Percentiles rank a stretch among this genome's conserved stretches.
Conservation (phyloP, 2,888 invertebrate genomes). For the Tetragonisca angustula region DNA sequence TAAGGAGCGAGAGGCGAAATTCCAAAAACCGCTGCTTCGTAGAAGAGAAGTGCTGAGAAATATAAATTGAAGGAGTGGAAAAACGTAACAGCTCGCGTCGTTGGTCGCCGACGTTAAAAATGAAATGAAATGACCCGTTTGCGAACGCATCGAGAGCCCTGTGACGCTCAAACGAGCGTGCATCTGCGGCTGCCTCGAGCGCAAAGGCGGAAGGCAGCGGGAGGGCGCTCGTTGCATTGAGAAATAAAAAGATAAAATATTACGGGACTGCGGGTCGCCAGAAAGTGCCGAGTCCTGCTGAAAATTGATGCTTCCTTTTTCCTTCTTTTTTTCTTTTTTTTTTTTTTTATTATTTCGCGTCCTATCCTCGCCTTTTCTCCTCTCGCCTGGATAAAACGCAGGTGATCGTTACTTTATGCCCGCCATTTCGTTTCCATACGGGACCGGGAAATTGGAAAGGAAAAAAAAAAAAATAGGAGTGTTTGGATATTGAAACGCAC, state of each 20-base stretch:
- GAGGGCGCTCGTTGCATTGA: not conserved
- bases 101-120: constrained; percentile 42
- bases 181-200: not conserved
- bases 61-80: too few species aligned
- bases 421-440: not conserved
- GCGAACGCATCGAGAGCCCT: constrained; percentile 39
- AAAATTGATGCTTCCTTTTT: constrained; percentile 34
- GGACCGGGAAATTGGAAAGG: not conserved
- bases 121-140: constrained; percentile 46
- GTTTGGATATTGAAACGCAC: not conserved
- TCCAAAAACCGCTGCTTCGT: too few species aligned
- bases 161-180: constrained; percentile 2
- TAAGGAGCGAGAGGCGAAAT: too few species aligned
- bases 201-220: not conserved
- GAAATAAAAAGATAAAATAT: constrained; percentile 1
- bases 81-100: too few species aligned
- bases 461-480: not conserved
- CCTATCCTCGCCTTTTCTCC: not conserved
- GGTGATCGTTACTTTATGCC: not conserved
- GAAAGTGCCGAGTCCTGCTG: not conserved
- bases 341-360: not conserved
- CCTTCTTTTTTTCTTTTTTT: not conserved
- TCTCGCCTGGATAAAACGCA: not conserved
- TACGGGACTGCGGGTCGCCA: not conserved
- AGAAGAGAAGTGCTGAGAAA: too few species aligned